phyloP scores from a whole-genome alignment of 1,140 invertebrate species.

The Nylanderia fulva region DNA sequence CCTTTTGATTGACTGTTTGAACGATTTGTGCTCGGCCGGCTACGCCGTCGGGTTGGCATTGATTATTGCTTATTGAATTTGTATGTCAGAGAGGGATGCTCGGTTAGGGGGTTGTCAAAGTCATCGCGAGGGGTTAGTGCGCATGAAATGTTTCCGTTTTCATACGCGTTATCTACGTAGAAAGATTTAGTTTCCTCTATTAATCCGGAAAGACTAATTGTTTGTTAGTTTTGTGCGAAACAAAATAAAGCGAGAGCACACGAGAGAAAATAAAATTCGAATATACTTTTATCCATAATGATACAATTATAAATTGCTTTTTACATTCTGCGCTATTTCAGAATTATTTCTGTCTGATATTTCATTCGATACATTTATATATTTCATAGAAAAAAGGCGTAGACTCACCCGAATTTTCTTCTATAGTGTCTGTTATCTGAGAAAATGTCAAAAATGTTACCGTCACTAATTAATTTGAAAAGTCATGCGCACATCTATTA shows the following conservation, averaged over 20 bases:
- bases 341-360: background rate
- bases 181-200: conserved; percentile 1
- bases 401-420: background rate
- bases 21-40: conserved; percentile 83
- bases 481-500: conserved; percentile 22
- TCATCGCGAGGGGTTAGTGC: conserved; percentile 59
- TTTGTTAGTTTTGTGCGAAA: background rate
- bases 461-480: conserved; percentile 13
- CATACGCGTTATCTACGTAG: conserved; percentile 27
- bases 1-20: conserved; percentile 85
- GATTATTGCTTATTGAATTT: conserved; percentile 86
- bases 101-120: conserved; percentile 71
- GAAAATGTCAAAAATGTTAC: background rate
- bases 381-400: background rate
- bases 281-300: background rate
- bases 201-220: background rate
- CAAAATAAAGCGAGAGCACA: background rate
- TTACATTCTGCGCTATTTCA: background rate
- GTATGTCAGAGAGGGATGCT: conserved; percentile 72
- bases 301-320: too few species aligned
- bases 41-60: conserved; percentile 81
- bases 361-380: background rate
- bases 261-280: background rate
- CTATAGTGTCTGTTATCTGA: background rate
- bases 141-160: conserved; percentile 66